Evolutionary conservation across 2,888 invertebrate genomes (phyloP), one percentile per base, ranked within the genome.

Genomic region (Parnassius orleans): DNA sequence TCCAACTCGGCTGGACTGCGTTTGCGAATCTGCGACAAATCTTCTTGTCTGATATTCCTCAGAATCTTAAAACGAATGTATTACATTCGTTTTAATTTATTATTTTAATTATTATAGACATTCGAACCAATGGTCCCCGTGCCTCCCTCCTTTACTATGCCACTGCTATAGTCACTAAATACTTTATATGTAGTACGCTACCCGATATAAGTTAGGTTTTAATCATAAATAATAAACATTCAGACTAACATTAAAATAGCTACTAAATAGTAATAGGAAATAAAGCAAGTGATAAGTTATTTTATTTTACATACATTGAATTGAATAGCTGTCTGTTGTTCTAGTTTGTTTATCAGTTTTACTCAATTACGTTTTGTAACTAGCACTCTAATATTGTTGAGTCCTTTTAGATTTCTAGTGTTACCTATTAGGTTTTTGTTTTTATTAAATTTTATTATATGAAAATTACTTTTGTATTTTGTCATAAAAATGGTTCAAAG

Each of bases 341-440:
- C 61, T 44, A 15, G 15, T 57, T 61, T 47, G 10, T 52, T 24
- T 55, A 47, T 53, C 57, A 57, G 19, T 52, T 48, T 48, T 48
- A 48, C 48, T 48, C 52, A 12, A 33, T 43, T 44, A 46, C 10
- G 44, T 44, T 51, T 54, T 15, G 43, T n/a, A 50, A 61, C 48
- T 51, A 44, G 55, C 24, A 55, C 50, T 24, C 19, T 50, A 24
- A 51, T 55, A 44, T 55, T 33, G 7, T 7, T 7, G 7, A 33
- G 33, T 24, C 24, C 24, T 24, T 24, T 24, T 24, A 24, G 24
- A 24, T 24, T 24, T 24, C 3, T 24, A 24, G 24, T 24, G 24
- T n/a, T n/a, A n/a, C n/a, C 2, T 19, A 19, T 19, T 2, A 19
- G 24, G 24, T 24, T 24, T 24, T 24, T 24, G 24, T 24, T 24